Percentiles rank a stretch among this genome's conserved stretches.
Evolutionary conservation across 2,888 invertebrate species (phyloP).

Genomic region (Anticlea derivata): DNA sequence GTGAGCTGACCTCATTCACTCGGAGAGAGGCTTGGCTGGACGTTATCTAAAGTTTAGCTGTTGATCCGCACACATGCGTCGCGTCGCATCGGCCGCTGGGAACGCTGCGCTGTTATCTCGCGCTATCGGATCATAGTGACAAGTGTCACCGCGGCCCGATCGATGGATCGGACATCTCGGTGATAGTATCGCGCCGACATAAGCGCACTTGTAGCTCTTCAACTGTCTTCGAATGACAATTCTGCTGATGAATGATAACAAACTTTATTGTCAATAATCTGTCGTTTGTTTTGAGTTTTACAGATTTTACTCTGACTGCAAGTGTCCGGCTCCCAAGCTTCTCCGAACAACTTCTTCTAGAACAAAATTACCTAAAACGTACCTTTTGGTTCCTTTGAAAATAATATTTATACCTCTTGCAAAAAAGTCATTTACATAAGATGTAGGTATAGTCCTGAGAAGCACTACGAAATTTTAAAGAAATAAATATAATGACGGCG

Average conservation of each 20-base stretch:
- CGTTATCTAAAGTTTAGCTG: not conserved
- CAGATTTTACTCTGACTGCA: no score
- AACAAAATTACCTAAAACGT: no score
- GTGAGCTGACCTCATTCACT: not conserved
- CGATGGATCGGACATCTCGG: not conserved
- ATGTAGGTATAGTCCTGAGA: no score
- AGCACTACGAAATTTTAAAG: no score
- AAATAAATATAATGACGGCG: no score
- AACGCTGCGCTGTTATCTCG: slow-evolving; percentile 8
- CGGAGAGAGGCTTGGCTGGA: not conserved
- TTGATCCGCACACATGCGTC: no score
- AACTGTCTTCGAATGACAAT: slow-evolving; percentile 5
- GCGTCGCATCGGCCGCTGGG: not conserved
- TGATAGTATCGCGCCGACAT: not conserved
- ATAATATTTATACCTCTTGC: no score
- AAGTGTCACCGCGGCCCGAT: not conserved
- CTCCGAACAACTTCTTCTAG: no score
- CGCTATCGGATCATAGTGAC: slow-evolving; percentile 1
- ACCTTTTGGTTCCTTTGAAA: no score
- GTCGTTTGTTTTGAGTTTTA: no score
- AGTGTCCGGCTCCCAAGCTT: no score
- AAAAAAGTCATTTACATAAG: no score
- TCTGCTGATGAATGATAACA: slow-evolving; percentile 1
- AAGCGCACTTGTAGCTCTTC: not conserved
- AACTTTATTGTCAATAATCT: not conserved